Conservation (phyloP, 1,140 invertebrate genomes). For the Nasonia giraulti region DNA sequence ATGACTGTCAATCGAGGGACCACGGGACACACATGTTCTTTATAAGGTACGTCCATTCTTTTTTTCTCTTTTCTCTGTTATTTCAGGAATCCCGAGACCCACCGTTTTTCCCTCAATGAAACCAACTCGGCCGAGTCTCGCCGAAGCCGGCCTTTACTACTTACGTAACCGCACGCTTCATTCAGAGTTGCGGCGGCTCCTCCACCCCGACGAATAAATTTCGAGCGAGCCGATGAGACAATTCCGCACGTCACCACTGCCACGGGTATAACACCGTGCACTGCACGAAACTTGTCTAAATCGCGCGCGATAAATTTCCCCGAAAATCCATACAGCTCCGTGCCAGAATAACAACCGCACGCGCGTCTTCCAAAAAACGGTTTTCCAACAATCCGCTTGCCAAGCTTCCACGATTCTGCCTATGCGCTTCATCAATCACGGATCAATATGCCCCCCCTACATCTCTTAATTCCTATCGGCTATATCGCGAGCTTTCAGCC, state of each 20-base stretch:
- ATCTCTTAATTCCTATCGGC: neutral
- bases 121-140: neutral
- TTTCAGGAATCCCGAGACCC: neutral
- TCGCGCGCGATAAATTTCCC: no score
- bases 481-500: constrained; percentile 4
- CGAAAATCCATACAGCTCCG: no score
- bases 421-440: neutral
- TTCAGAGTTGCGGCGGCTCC: neutral
- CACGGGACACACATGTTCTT: constrained; percentile 73
- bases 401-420: no score
- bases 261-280: no score
- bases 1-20: constrained; percentile 72
- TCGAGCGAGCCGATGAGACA: no score
- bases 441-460: neutral
- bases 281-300: no score
- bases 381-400: no score
- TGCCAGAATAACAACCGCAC: no score
- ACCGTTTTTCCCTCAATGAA: neutral
- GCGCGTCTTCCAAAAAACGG: no score
- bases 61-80: neutral
- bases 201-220: no score
- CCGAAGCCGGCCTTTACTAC: constrained; percentile 46
- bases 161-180: constrained; percentile 23
- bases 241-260: no score
- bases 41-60: constrained; percentile 64